Conservation (phyloP, 2,113 vertebrate species). For the Rhegmatorhina hoffmannsi region DNA sequence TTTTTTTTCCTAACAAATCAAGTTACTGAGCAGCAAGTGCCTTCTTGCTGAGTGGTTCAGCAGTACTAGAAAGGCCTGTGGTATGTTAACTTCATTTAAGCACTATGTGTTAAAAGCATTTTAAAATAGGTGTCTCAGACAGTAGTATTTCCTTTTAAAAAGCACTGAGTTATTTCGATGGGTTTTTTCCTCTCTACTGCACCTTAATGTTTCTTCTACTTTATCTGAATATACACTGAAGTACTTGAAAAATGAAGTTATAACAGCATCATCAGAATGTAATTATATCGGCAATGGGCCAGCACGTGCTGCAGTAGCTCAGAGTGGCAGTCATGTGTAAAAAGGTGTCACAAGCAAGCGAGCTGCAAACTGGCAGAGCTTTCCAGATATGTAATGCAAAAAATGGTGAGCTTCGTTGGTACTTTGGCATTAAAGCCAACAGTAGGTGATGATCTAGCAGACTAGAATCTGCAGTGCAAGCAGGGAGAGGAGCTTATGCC, state of each 20-base stretch:
- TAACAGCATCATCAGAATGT: conserved; percentile 4
- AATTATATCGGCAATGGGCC: background rate
- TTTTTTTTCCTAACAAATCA: background rate
- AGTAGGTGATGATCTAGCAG: background rate
- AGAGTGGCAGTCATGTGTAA: background rate
- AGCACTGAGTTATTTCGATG: background rate
- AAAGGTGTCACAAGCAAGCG: background rate
- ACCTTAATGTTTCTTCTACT: background rate
- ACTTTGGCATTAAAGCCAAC: background rate
- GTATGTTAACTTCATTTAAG: conserved; percentile 25
- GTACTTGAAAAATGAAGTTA: background rate
- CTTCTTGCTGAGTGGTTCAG: background rate
- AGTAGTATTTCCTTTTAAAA: conserved; percentile 11
- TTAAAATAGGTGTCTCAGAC: conserved; percentile 4
- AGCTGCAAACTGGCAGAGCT: background rate
- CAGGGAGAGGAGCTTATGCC: background rate
- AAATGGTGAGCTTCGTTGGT: background rate
- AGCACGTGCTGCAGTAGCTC: background rate
- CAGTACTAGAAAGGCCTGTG: background rate
- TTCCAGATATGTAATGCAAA: background rate
- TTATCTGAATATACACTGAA: conserved; percentile 4
- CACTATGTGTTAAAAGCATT: background rate
- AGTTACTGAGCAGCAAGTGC: background rate
- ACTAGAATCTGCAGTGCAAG: background rate
- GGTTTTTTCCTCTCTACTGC: background rate